A percentile compares a stretch with the other conserved stretches of the same genome.
phyloP scores from a whole-genome alignment of 2,113 vertebrate genomes.

The Oncorhynchus kisutch region DNA sequence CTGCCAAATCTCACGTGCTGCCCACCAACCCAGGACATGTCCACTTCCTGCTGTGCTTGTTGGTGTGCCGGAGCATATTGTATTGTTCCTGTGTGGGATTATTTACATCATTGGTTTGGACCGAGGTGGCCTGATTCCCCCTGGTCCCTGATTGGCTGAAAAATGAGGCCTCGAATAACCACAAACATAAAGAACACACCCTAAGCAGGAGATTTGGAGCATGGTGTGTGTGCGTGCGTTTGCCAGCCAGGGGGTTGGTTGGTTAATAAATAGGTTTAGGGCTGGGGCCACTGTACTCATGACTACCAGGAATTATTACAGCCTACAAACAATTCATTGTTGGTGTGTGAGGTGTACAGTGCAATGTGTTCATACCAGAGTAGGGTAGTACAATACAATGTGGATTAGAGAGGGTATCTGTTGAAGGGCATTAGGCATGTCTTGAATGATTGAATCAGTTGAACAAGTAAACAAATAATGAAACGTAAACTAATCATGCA shows the following conservation, averaged over 20 bases:
- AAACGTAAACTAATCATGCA: too few species aligned
- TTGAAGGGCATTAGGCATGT: too few species aligned
- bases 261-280: background rate
- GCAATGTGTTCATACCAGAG: background rate
- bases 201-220: slow-evolving; percentile 43
- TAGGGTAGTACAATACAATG: too few species aligned
- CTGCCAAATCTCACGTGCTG: background rate
- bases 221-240: slow-evolving; percentile 14
- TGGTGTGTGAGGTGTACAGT: background rate
- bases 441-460: too few species aligned
- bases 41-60: slow-evolving; percentile 3
- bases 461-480: too few species aligned
- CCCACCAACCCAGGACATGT: background rate
- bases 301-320: background rate
- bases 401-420: too few species aligned
- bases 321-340: background rate
- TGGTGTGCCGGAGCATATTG: slow-evolving; percentile 7
- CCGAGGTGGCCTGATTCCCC: slow-evolving; percentile 63
- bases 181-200: slow-evolving; percentile 8
- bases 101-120: background rate
- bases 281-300: background rate
- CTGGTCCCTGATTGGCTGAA: slow-evolving; percentile 37
- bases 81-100: slow-evolving; percentile 11
- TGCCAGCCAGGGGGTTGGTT: background rate
- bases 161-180: slow-evolving; percentile 7